Evolutionary conservation across 2,113 vertebrate genomes (phyloP), one percentile per base, ranked within the genome.

Genomic region (Bufo gargarizans): DNA sequence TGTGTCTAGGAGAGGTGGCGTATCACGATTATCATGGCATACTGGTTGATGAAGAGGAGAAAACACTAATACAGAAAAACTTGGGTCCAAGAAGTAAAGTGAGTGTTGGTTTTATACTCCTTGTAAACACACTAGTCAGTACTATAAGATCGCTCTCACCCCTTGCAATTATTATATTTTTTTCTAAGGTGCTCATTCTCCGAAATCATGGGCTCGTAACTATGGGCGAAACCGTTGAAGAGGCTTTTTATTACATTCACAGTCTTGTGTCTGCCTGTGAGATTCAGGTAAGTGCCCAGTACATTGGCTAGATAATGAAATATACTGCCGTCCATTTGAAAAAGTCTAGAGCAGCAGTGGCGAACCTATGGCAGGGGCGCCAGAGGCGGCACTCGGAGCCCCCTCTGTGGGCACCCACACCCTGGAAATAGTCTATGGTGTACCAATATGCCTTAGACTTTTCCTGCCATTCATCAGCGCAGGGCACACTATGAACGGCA

Each of bases 21-120:
- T 99, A 99, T 88, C 98, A 99, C 17, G 97, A 99, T 92, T 99
- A 99, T 92, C 96, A 98, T 0, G 98, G 98, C 79, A 99, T 99
- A 85, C 90, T 99, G 86, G 95, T 99, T 84, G 96, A 99, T 76
- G 94, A 98, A 16, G 97, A 98, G 69, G 98, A 99, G 91, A 96
- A 93, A 12, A 83, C 93, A 67, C 82, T 97, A 72, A 98, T 99
- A 93, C 97, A 99, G 94, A 99, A 96, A 90, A 97, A 97, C 90
- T 90, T 99, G 63, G 98, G 98, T 1, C 96, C 97, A n/a, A 97
- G 91, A 91, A 97, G 96, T 94, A 99, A 99, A 96, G 98, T 99
- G 91, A 91, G 93, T 91, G n/a, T 65, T 89, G 77, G 4, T 2
- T 84, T 6, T 8, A 47, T 43, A 4, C 19, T 17, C 22, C 4